phyloP scores from a whole-genome alignment of 37 sponge, comb jelly and placozoan species.

The Chondrosia reniformis region DNA sequence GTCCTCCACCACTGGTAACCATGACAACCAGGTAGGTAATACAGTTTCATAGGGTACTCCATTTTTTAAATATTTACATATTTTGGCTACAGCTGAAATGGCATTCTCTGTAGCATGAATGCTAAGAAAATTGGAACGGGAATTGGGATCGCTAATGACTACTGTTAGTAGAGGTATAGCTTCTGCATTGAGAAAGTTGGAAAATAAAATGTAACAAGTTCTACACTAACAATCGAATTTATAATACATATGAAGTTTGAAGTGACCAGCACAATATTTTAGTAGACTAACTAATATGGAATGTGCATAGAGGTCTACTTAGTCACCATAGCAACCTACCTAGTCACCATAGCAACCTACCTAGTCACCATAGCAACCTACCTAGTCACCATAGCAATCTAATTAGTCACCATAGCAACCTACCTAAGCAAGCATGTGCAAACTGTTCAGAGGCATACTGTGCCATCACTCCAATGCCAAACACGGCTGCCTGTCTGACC shows the following conservation, averaged over 20 bases:
- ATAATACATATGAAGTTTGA: no score
- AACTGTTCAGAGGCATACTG: slow-evolving; percentile 74
- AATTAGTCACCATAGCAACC: not conserved
- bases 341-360: no score
- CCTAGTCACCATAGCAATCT: no score
- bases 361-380: no score
- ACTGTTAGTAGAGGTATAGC: slow-evolving; percentile 70
- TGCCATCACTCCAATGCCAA: slow-evolving; percentile 92
- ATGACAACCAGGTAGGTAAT: slow-evolving; percentile 86
- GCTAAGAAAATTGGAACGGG: slow-evolving; percentile 43
- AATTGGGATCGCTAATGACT: slow-evolving; percentile 49
- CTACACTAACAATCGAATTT: no score
- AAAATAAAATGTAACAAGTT: no score
- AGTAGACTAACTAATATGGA: no score
- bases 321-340: no score
- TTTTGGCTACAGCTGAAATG: slow-evolving; percentile 96
- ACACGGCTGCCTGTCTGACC: slow-evolving; percentile 92
- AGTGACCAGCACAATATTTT: no score
- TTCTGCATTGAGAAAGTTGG: slow-evolving; percentile 37
- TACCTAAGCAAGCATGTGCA: slow-evolving; percentile 64
- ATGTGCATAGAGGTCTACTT: no score
- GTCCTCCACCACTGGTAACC: slow-evolving; percentile 96
- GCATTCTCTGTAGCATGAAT: slow-evolving; percentile 93
- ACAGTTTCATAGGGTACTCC: slow-evolving; percentile 78
- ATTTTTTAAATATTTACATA: slow-evolving; percentile 78